Evolutionary conservation across 2,888 invertebrate species (phyloP), one percentile per base, ranked within the genome.

Genomic region (Mesopsocus fuscifrons): DNA sequence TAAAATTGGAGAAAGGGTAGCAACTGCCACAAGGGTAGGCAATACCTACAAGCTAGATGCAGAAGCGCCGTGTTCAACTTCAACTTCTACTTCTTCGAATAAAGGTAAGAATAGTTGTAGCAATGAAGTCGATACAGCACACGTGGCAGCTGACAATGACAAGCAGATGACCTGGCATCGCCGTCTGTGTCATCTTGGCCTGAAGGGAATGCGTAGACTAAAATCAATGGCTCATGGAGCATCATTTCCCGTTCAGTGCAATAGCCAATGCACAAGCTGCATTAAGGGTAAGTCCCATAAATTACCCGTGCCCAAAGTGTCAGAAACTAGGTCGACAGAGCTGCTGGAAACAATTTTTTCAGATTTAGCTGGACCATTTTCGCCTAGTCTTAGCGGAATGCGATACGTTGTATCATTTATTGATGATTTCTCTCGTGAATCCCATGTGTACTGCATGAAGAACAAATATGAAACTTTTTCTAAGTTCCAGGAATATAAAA

Each of bases 391-490:
- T 22, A 15, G 26, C 3, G 41, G 41, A n/a, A 13, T 9, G 2
- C 21, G 23, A 11, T 41, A 26, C 23, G 21, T 41, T 15, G 13
- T 41, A 11, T 22, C 41, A 2, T 41, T 41, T 26, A 2, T 26
- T 2, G 41, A 41, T 30, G 41, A 41, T 26, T 23, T 22, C 23
- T 22, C 41, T 2, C 26, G 41, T n/a, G 21, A 31, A 11, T 11
- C 9, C 11, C 22, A 30, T 6, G 13, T 38, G 5, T 8, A 2
- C 9, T 9, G 21, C 3, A 2, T 41, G 8, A 30, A 41, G 26
- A 3, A 3, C 2, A 41, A 41, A 41, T 4, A 11, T 2, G 41
- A 41, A 30, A 26, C 26, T 2, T 26, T 41, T 6, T 3, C 18
- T 2, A 1, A 2, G 9, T 41, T 41, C 11, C 9, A 9, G 13